These are phyloP conservation scores for Lota lota DNA, from an alignment of 2,113 vertebrate species.

Conservation along the genomic window DNA sequence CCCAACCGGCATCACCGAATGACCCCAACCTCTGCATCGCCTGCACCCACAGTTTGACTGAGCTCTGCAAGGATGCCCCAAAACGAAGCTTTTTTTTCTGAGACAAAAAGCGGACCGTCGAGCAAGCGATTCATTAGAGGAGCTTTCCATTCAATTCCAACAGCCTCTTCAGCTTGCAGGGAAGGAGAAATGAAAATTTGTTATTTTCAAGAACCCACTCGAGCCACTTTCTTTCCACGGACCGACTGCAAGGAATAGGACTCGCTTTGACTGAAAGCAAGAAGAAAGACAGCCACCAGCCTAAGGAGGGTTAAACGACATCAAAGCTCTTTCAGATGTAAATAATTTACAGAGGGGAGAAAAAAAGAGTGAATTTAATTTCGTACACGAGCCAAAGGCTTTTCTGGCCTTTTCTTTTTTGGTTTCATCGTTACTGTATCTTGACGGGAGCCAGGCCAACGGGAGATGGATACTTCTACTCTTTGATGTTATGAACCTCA, in stretches of 20 bases:
- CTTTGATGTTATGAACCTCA: constrained; percentile 27
- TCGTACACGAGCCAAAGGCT: constrained; percentile 28
- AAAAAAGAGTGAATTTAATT: constrained; percentile 26
- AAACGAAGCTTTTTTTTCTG: too few species aligned
- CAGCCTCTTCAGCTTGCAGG: not conserved
- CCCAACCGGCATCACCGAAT: too few species aligned
- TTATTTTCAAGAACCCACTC: not conserved
- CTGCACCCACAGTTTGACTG: too few species aligned
- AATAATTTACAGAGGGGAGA: constrained; percentile 30
- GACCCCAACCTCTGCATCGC: too few species aligned
- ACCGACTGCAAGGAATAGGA: not conserved
- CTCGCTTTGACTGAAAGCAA: not conserved
- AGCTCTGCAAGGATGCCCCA: too few species aligned
- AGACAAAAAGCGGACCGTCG: too few species aligned
- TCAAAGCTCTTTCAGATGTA: constrained; percentile 40
- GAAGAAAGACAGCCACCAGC: constrained; percentile 9
- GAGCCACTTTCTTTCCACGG: not conserved
- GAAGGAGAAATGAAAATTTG: not conserved
- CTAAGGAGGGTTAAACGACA: constrained; percentile 29
- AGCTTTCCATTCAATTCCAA: too few species aligned
- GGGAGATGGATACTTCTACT: constrained; percentile 13
- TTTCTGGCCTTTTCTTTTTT: constrained; percentile 20
- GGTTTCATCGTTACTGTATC: constrained; percentile 25
- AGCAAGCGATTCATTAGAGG: too few species aligned
- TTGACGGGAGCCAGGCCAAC: constrained; percentile 20